These are phyloP conservation scores for Emys orbicularis DNA, from an alignment of 2,797 vertebrate species.

Conservation along the genomic window DNA sequence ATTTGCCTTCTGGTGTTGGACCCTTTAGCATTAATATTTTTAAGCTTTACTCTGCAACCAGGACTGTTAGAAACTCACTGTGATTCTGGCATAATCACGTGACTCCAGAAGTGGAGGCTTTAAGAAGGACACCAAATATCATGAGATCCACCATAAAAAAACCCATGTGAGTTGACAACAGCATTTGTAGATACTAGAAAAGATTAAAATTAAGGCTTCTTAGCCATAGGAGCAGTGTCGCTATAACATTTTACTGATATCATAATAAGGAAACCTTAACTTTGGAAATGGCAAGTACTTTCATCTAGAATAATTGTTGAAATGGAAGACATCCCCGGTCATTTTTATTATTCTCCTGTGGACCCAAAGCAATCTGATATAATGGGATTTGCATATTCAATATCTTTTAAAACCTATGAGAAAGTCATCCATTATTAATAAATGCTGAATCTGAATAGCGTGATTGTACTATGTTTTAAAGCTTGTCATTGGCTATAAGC, in stretches of 20 bases:
- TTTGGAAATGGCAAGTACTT: constrained; percentile 53
- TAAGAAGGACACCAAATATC: neutral
- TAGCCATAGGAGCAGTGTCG: neutral
- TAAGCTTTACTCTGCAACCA: neutral
- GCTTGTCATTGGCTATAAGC: constrained; percentile 44
- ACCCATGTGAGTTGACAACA: neutral
- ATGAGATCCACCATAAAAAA: neutral
- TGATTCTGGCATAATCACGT: neutral
- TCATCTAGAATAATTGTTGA: constrained; percentile 52
- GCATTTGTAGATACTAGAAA: neutral
- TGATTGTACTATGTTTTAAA: constrained; percentile 8
- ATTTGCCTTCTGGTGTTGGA: neutral
- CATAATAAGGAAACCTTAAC: constrained; percentile 47
- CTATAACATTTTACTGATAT: constrained; percentile 25
- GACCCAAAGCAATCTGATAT: constrained; percentile 47
- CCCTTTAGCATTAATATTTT: neutral
- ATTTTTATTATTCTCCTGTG: constrained; percentile 62
- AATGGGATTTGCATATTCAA: constrained; percentile 66
- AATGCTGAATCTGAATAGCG: neutral
- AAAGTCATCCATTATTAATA: constrained; percentile 61
- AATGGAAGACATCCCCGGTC: constrained; percentile 36
- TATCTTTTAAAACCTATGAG: constrained; percentile 38
- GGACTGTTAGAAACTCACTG: neutral
- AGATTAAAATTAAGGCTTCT: neutral
- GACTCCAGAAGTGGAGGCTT: neutral